Evolutionary conservation across 2,888 invertebrate genomes (phyloP), one percentile per base, ranked within the genome.

Genomic region (Coenonympha glycerion): DNA sequence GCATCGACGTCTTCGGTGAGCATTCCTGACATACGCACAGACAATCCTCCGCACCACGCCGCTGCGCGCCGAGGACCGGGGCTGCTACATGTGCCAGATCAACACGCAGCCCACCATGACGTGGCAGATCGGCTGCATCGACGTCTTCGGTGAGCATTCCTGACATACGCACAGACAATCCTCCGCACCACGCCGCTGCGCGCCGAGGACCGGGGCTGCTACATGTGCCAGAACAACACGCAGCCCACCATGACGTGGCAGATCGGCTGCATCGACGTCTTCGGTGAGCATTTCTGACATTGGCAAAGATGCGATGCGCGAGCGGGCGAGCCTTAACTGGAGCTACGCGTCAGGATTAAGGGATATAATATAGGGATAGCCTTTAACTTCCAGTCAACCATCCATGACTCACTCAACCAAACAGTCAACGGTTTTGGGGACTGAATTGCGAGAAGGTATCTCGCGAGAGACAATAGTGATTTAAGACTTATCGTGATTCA

Each of bases 191-290:
- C 93, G 52, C 94, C 94, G 55, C 88, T 96, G 46, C 90, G 93
- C 59, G 95, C 94, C 65, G 90, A 92, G 34, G 96, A 96, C 78
- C 90, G 93, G 37, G 96, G 94, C 53, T 96, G 95, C 74, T 96
- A 96, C 81, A 95, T 95, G 93, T 96, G 96, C 71, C 95, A 96
- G 88, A 95, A 96, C 68, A 96, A 96, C 84, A 95, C 95, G 1
- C 85, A 85, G 63, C 93, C 91, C 55, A 90, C 91, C 47, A 94
- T 96, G 93, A 95, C 92, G 81, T 94, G 93, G 73, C 93, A 15
- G 5, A 8, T 8, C 16, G 15, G 13, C 33, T 96, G 96, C 71
- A 90, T 96, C 53, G 95, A 95, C 73, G 95, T 96, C 15, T 93
- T 93, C 71, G 95, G 96, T 96, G 76, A 90, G 90, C 3, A 3